phyloP scores from a whole-genome alignment of 1,140 invertebrate species.

The Penaeus vannamei region DNA sequence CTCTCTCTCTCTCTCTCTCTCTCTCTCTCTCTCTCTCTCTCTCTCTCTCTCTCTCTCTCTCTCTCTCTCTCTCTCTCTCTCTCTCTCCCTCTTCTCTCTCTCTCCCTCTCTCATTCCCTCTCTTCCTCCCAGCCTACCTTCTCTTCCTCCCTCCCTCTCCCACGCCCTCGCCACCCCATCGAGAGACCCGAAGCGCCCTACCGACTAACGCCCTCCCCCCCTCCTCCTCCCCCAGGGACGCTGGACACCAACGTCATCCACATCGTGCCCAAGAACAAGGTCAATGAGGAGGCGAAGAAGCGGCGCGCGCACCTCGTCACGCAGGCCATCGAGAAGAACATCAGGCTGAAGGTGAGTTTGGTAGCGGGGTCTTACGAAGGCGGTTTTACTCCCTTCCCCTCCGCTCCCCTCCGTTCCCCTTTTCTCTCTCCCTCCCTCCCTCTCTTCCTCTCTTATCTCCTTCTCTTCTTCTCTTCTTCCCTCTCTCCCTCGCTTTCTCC shows the following conservation, averaged over 20 bases:
- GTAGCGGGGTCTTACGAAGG: not conserved
- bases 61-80: not conserved
- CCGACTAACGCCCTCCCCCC: not conserved
- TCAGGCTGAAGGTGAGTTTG: constrained; percentile 77
- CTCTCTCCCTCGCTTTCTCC: no score
- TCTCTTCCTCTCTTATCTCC: not conserved
- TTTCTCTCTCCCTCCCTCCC: not conserved
- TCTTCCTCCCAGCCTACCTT: no score
- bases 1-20: not conserved
- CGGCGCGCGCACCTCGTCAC: constrained; percentile 67
- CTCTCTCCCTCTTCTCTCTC: not conserved
- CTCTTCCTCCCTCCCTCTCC: not conserved
- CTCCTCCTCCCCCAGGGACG: constrained; percentile 71
- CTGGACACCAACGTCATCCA: constrained; percentile 75
- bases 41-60: not conserved
- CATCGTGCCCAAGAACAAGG: constrained; percentile 77
- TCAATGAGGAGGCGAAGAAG: constrained; percentile 66
- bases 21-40: not conserved
- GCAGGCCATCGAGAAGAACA: constrained; percentile 83
- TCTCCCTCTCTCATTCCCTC: no score
- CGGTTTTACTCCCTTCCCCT: not conserved
- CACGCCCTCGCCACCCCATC: not conserved
- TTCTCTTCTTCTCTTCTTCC: no score
- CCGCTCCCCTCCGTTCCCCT: not conserved
- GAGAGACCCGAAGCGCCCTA: not conserved